phyloP scores from a whole-genome alignment of 2,113 vertebrate species.

The Lathamus discolor region DNA sequence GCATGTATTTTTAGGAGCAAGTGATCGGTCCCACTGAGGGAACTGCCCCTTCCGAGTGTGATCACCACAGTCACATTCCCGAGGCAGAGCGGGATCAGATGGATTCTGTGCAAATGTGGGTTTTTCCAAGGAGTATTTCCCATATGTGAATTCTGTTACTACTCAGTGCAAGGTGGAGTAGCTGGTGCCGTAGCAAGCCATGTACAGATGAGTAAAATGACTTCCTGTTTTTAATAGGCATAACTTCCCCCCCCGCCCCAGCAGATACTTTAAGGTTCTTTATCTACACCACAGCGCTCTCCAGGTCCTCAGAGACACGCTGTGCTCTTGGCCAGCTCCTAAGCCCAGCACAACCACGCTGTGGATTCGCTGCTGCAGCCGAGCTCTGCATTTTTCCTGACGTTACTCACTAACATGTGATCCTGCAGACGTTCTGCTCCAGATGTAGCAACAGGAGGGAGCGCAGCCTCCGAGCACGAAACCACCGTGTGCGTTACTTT shows the following conservation, averaged over 20 bases:
- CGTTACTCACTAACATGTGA: slow-evolving; percentile 51
- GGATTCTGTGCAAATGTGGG: neutral
- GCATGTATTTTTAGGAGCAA: neutral
- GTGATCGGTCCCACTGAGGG: neutral
- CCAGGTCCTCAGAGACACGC: neutral
- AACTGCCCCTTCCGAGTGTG: neutral
- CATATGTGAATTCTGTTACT: neutral
- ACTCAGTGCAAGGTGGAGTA: neutral
- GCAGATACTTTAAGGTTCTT: neutral
- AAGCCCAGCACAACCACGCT: neutral
- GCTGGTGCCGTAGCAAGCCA: neutral
- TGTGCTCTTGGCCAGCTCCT: neutral
- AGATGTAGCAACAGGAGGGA: slow-evolving; percentile 55
- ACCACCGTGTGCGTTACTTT: neutral
- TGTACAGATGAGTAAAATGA: neutral
- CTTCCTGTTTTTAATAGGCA: slow-evolving; percentile 26
- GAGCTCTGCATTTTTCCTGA: slow-evolving; percentile 51
- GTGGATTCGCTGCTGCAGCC: neutral
- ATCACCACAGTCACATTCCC: neutral
- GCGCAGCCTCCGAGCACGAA: neutral
- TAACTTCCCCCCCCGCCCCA: neutral
- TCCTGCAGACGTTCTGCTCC: slow-evolving; percentile 43
- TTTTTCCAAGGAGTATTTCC: neutral
- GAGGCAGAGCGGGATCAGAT: neutral
- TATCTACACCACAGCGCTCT: neutral